Base-by-base conservation (phyloP, 2,113 vertebrate genomes). In the Nipponia nippon region DNA sequence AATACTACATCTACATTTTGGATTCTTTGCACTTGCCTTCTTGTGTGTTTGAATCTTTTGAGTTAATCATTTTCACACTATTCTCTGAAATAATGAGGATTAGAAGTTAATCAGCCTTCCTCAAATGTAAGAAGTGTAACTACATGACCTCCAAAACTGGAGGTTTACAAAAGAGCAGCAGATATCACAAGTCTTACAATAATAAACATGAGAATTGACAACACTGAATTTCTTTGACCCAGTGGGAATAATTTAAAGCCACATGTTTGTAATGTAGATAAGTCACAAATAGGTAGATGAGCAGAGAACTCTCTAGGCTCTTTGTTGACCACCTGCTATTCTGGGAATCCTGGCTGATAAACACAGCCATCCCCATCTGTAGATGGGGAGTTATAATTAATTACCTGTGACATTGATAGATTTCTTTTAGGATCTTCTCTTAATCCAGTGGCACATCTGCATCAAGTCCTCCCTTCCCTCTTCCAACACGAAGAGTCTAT, bases 381-480 rank as follows among this genome's bases (percentile, higher is more conserved):
- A 96, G 92, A 96, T 97, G 94, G 86, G 96, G 94, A 97, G 69
- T 97, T 97, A 80, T 89, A 97, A 96, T 98, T 98, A 98, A 98
- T 98, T 98, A 97, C 96, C 92, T 93, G 56, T 97, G 97, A 97
- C 97, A 97, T 59, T 97, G 98, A 98, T 97, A 96, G 89, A 98
- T 98, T 97, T 98, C 80, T 96, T 96, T 92, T 87, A 94, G 62
- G n/a, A 87, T 97, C 95, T 93, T 97, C 93, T 95, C 95, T 97
- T 97, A 97, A 97, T 97, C 89, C 87, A 94, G 89, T 87, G 79
- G 85, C 44, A 52, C 90, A 97, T 97, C 94, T 96, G 79, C 56
- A 95, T 96, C 93, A 90, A 86, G 56, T 82, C 66, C 69, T 94
- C 36, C 5, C 23, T 72, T 93, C 76, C 76, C 59, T 96, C 63